Evolutionary conservation across 1,140 invertebrate genomes (phyloP).

Genomic region (Tigriopus japonicus): DNA sequence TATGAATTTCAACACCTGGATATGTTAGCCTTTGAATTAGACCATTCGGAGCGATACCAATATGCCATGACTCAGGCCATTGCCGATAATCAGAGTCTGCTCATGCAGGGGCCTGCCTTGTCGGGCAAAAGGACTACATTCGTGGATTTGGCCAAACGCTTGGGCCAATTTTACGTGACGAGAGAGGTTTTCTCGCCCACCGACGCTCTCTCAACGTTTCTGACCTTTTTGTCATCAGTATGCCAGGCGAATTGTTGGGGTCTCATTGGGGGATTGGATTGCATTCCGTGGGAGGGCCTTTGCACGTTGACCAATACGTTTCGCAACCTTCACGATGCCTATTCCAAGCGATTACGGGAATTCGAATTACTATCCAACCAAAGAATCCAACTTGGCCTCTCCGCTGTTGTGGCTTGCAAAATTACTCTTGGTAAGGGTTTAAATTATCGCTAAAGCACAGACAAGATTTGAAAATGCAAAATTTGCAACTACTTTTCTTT

Average conservation of each 20-base stretch:
- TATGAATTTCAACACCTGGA: constrained; percentile 8
- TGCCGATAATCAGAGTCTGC: not conserved
- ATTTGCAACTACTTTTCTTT: too few relatives aligned
- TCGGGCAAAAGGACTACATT: not conserved
- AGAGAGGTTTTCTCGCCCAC: not conserved
- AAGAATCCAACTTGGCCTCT: not conserved
- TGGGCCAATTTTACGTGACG: not conserved
- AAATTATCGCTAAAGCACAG: too few relatives aligned
- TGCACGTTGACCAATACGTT: not conserved
- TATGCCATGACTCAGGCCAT: not conserved
- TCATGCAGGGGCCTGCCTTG: not conserved
- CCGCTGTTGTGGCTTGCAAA: too few relatives aligned
- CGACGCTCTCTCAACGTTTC: not conserved
- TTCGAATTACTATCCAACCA: not conserved
- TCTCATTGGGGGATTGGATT: not conserved
- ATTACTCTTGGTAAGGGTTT: too few relatives aligned
- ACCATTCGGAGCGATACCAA: too few relatives aligned
- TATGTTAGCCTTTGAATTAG: not conserved
- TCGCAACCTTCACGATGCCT: not conserved
- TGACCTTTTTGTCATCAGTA: not conserved
- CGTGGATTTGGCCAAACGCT: not conserved
- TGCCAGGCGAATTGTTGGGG: constrained; percentile 6
- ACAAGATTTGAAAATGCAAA: too few relatives aligned
- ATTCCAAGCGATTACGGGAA: not conserved
- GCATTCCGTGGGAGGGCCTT: not conserved